These are phyloP conservation scores for Crotalus adamanteus DNA, from an alignment of 2,797 vertebrate genomes.

Conservation along the genomic window DNA sequence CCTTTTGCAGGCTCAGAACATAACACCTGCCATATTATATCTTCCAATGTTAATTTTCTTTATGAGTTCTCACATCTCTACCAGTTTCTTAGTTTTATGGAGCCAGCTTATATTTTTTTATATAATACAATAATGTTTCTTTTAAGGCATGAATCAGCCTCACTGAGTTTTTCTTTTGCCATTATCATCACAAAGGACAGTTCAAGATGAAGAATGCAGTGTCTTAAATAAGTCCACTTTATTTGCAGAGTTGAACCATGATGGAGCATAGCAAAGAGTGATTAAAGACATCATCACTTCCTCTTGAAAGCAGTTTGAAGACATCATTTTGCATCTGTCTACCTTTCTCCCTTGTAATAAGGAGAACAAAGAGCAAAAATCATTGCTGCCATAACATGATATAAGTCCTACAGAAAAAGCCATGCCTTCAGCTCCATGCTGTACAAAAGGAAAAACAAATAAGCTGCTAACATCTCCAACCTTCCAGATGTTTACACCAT, in stretches of 20 bases:
- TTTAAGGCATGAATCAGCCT: slow-evolving; percentile 9
- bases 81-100: slow-evolving; percentile 5
- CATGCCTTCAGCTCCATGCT: not conserved
- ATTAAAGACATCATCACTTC: slow-evolving; percentile 3
- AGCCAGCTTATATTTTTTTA: not conserved
- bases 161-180: not conserved
- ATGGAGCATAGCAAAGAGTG: slow-evolving; percentile 8
- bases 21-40: not conserved
- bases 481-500: not conserved
- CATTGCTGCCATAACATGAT: not conserved
- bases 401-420: not conserved
- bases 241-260: slow-evolving; percentile 26
- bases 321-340: not conserved
- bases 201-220: slow-evolving; percentile 1
- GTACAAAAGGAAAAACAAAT: not conserved
- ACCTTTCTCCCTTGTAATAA: not conserved
- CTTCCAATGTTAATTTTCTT: not conserved
- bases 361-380: not conserved
- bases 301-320: not conserved
- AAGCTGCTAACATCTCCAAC: not conserved
- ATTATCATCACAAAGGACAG: not conserved
- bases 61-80: slow-evolving; percentile 8
- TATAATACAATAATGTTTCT: slow-evolving; percentile 2
- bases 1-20: no score
- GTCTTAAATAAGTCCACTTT: slow-evolving; percentile 39